phyloP scores from a whole-genome alignment of 2,113 vertebrate species.

The Sylvietta virens region DNA sequence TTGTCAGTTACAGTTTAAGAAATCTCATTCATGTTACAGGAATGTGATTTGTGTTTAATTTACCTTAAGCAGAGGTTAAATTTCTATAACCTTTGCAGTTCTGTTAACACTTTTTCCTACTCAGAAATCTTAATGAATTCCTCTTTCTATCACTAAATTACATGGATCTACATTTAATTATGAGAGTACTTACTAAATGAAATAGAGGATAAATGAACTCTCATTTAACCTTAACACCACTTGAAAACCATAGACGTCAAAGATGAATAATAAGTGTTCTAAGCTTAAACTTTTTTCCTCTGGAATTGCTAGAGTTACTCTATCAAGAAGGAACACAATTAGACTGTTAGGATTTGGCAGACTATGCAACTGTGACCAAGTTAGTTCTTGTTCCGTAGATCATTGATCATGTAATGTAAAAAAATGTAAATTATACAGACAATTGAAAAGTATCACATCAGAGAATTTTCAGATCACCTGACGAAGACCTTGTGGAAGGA shows the following conservation, averaged over 20 bases:
- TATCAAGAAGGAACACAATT: background rate
- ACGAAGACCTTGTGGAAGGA: background rate
- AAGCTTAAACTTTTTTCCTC: background rate
- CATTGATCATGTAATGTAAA: background rate
- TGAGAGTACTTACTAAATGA: slow-evolving; percentile 1
- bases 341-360: background rate
- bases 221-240: slow-evolving; percentile 22
- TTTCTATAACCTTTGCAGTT: slow-evolving; percentile 15
- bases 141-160: slow-evolving; percentile 34
- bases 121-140: slow-evolving; percentile 46
- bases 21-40: background rate
- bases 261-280: background rate
- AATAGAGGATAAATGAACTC: slow-evolving; percentile 36
- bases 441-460: background rate
- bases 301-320: background rate
- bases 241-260: slow-evolving; percentile 15
- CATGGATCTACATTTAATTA: slow-evolving; percentile 42
- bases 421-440: background rate
- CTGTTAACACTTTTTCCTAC: background rate
- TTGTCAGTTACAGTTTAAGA: background rate
- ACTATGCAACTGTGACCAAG: background rate
- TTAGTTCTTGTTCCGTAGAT: background rate
- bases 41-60: background rate
- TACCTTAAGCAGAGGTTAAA: background rate
- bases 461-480: background rate